Evolutionary conservation across 2,797 vertebrate species (phyloP).

Genomic region (Gambelia wislizenii): DNA sequence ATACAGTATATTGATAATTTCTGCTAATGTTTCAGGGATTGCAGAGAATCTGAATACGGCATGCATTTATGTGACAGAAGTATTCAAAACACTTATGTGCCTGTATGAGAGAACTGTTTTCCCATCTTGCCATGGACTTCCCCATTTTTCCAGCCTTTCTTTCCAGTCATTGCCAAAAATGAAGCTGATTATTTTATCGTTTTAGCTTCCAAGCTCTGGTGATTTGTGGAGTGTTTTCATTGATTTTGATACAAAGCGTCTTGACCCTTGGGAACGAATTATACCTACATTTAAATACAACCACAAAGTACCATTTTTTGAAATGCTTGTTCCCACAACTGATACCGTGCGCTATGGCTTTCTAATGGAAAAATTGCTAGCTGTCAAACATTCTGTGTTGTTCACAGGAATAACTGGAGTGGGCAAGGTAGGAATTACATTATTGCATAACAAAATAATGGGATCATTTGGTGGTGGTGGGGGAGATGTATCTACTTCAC

Average conservation of each 20-base stretch:
- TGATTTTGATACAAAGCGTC: conserved; percentile 81
- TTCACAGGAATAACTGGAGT: conserved; percentile 90
- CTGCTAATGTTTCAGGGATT: neutral
- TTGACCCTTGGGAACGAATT: conserved; percentile 87
- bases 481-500: neutral
- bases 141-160: neutral
- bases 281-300: conserved; percentile 86
- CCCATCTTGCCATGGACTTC: neutral
- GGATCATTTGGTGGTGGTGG: neutral
- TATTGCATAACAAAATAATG: neutral
- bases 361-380: conserved; percentile 89
- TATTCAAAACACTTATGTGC: neutral
- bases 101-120: neutral
- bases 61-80: neutral
- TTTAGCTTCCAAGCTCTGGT: conserved; percentile 82
- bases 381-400: conserved; percentile 85
- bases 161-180: neutral
- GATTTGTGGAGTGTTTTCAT: conserved; percentile 87
- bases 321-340: conserved; percentile 90
- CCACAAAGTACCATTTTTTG: conserved; percentile 85
- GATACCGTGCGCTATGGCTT: conserved; percentile 90
- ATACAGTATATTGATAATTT: conserved; percentile 1
- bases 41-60: neutral
- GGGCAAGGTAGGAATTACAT: conserved; percentile 83
- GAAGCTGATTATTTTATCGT: conserved; percentile 15